Conservation (phyloP, 35 echinoderm and acorn worm species). For the Antedon bifida region DNA sequence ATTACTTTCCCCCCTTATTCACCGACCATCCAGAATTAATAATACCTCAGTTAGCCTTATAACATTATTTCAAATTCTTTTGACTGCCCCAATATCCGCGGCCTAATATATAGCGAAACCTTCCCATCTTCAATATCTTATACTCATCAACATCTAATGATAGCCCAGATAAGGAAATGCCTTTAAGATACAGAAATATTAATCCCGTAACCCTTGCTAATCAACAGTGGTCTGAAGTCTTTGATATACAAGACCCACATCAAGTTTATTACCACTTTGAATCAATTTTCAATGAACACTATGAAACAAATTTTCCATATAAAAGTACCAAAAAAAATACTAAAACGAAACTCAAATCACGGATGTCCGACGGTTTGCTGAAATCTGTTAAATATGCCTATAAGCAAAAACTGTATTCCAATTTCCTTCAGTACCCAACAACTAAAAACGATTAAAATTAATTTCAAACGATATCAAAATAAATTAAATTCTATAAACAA, state of each 20-base stretch:
- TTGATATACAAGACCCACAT: not conserved
- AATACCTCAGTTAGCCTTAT: not conserved
- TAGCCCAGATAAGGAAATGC: not conserved
- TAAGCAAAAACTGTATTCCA: not conserved
- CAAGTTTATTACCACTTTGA: not conserved
- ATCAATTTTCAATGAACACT: not conserved
- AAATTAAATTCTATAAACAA: too few species aligned
- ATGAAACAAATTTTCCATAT: not conserved
- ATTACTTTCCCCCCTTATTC: not conserved
- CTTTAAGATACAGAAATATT: not conserved
- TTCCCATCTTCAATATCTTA: slow-evolving; percentile 3
- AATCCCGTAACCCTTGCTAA: not conserved
- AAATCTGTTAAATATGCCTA: not conserved
- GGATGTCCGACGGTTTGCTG: not conserved
- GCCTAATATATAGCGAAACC: slow-evolving; percentile 3
- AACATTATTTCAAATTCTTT: slow-evolving; percentile 18
- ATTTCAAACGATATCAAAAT: too few species aligned
- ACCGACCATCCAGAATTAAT: not conserved
- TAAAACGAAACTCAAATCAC: not conserved
- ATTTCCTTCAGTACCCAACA: not conserved
- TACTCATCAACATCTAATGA: too few species aligned
- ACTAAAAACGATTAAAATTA: not conserved
- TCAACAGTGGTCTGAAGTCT: not conserved
- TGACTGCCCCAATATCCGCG: not conserved
- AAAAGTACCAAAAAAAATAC: not conserved